Percentiles rank a stretch among this genome's conserved stretches.
Conservation (phyloP, 2,797 vertebrate genomes). For the Cyprinella venusta region DNA sequence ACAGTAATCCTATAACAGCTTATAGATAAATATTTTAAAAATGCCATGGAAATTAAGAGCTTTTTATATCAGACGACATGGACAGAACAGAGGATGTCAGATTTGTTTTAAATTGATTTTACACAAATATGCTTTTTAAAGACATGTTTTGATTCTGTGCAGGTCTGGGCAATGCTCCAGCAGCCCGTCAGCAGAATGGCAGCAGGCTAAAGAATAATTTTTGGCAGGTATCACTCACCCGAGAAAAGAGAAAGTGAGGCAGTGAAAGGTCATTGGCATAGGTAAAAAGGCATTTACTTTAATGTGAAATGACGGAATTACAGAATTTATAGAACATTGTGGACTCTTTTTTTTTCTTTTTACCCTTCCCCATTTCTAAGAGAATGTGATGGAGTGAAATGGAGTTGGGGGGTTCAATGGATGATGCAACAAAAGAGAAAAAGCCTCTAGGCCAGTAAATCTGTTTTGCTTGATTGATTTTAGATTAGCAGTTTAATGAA, state of each 20-base stretch:
- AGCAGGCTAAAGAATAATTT: constrained; percentile 34
- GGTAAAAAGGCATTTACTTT: neutral
- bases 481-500: constrained; percentile 83
- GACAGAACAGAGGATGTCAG: constrained; percentile 27
- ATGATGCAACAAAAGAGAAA: constrained; percentile 41
- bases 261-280: constrained; percentile 20
- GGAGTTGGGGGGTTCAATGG: neutral
- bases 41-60: constrained; percentile 8
- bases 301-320: neutral
- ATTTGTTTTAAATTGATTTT: constrained; percentile 57
- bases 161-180: constrained; percentile 56
- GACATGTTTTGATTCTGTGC: constrained; percentile 53
- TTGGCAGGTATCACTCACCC: constrained; percentile 31
- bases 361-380: neutral
- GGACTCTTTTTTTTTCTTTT: neutral
- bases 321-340: neutral
- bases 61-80: constrained; percentile 22
- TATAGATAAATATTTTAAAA: constrained; percentile 34
- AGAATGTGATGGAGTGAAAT: neutral
- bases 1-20: neutral
- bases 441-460: constrained; percentile 59
- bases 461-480: constrained; percentile 79
- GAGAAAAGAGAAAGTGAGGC: neutral
- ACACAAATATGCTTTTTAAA: constrained; percentile 34
- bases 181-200: constrained; percentile 7